phyloP scores from a whole-genome alignment of 2,888 invertebrate genomes.

The Sylvicola fuscatus region DNA sequence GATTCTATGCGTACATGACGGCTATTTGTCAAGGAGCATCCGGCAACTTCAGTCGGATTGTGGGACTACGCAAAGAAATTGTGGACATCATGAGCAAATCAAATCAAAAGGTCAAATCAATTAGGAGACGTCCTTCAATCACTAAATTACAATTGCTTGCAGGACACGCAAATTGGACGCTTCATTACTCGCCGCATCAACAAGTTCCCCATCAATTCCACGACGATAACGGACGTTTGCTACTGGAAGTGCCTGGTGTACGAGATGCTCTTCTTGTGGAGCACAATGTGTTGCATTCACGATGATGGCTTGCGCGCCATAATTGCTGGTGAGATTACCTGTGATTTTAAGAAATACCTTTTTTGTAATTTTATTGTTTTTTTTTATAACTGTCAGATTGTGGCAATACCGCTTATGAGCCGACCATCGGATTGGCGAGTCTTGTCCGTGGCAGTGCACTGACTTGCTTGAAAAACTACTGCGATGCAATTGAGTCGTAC shows the following conservation, averaged over 20 bases:
- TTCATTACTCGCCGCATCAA: slow-evolving; percentile 21
- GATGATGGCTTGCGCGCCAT: slow-evolving; percentile 21
- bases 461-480: slow-evolving; percentile 22
- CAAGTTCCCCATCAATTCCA: slow-evolving; percentile 12
- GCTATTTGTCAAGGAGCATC: slow-evolving; percentile 23
- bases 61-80: slow-evolving; percentile 14
- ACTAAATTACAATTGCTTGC: slow-evolving; percentile 5
- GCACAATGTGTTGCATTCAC: slow-evolving; percentile 36
- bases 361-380: slow-evolving; percentile 8
- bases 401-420: slow-evolving; percentile 20
- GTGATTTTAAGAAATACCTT: slow-evolving; percentile 2
- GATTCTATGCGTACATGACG: slow-evolving; percentile 41
- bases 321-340: slow-evolving; percentile 20
- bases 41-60: slow-evolving; percentile 12
- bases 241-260: slow-evolving; percentile 37
- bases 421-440: slow-evolving; percentile 32
- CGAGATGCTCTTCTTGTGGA: slow-evolving; percentile 48
- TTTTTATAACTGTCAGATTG: slow-evolving; percentile 13
- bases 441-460: slow-evolving; percentile 31
- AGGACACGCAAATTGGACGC: slow-evolving; percentile 24
- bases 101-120: slow-evolving; percentile 16
- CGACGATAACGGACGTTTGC: slow-evolving; percentile 11
- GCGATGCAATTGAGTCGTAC: slow-evolving; percentile 19
- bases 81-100: slow-evolving; percentile 13
- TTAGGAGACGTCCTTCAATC: no score